Percentiles rank a stretch among this genome's conserved stretches.
phyloP scores from a whole-genome alignment of 64 coral and sea anemone species.

The Montipora foliosa region DNA sequence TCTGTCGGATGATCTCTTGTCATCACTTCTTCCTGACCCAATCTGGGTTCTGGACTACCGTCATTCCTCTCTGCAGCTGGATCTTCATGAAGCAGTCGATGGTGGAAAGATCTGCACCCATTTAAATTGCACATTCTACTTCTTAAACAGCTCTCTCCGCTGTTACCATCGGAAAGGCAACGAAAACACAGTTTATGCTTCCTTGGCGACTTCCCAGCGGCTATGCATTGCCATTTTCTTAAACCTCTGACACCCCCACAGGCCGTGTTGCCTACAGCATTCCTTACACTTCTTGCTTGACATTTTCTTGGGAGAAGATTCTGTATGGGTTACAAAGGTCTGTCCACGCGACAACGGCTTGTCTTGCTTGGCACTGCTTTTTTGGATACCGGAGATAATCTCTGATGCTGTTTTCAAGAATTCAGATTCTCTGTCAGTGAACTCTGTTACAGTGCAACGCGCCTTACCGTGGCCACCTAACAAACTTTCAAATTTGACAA shows the following conservation, averaged over 20 bases:
- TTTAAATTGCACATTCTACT: background rate
- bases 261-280: background rate
- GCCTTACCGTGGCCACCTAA: no score
- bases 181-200: slow-evolving; percentile 30
- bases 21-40: slow-evolving; percentile 19
- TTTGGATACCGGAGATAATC: slow-evolving; percentile 12
- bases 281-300: slow-evolving; percentile 4
- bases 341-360: background rate
- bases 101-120: background rate
- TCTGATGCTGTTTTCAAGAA: slow-evolving; percentile 62
- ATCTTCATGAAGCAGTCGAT: slow-evolving; percentile 25
- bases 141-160: background rate
- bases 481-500: no score
- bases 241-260: slow-evolving; percentile 14
- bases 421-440: slow-evolving; percentile 28
- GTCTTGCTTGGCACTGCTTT: background rate
- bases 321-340: background rate
- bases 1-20: no score
- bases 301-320: background rate
- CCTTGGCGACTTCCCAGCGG: slow-evolving; percentile 42
- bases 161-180: slow-evolving; percentile 25
- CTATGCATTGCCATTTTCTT: background rate
- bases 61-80: background rate
- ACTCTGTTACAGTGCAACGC: no score
- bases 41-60: background rate